Base-by-base conservation (phyloP, 2,888 invertebrate species). In the Heteromyza rotundicornis region DNA sequence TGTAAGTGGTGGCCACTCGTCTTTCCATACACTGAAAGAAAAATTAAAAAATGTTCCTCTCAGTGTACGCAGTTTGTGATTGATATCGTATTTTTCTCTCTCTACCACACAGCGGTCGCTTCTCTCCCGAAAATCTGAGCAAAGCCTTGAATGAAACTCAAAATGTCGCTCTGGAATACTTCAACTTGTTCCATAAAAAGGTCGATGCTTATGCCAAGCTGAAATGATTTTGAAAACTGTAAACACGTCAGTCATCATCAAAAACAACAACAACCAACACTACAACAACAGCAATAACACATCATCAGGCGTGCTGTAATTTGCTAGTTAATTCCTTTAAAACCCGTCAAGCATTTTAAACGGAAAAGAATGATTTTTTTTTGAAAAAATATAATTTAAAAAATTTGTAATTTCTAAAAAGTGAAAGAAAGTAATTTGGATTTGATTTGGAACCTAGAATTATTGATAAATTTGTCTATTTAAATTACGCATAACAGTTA, bases 151-250 rank as follows among this genome's bases (percentile, higher is more conserved):
- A 91, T 71, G 87, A 88, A 62, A 92, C 92, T 16, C 87, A 88
- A 70, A 83, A 85, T 68, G 89, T 88, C 64, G 89, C 91, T 59
- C 84, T 87, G 8, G 86, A 90, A 68, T 92, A 90, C 74, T 90
- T 89, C 78, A 87, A 89, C 75, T 91, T 91, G 89, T 87, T 92
- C 70, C 88, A 90, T 80, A 87, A 93, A 84, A 91, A 95, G 86
- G 89, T 92, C 36, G 89, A 92, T 80, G 85, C 88, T 32, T 87
- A 90, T 77, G 89, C 90, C 10, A 88, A 89, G 84, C 87, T 89
- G 82, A 88, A 90, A 76, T 89, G 88, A 88, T 83, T 82, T 71
- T 73, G 73, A 76, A 63, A 44, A 16, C 7, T 24, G 2, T 16
- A 53, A 14, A n/a, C n/a, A n/a, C n/a, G n/a, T n/a, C n/a, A n/a